These are phyloP conservation scores for Drosophila bipectinata DNA, from an alignment of 1,140 invertebrate genomes.

Conservation along the genomic window DNA sequence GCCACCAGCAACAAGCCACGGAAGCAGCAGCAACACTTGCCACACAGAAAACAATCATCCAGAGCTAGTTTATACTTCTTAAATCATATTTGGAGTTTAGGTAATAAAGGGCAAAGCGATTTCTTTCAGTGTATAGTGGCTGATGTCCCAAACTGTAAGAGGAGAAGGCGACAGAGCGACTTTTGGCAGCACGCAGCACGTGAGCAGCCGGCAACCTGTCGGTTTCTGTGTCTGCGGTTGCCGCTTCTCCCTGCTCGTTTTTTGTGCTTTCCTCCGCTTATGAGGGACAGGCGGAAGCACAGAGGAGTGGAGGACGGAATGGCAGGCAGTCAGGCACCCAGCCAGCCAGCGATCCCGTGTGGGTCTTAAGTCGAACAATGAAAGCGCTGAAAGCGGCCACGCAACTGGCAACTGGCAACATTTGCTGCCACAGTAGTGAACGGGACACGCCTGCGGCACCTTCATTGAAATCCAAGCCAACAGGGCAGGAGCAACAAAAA, in stretches of 20 bases:
- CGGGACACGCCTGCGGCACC: constrained; percentile 54
- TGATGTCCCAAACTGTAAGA: constrained; percentile 74
- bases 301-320: constrained; percentile 6
- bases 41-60: constrained; percentile 13
- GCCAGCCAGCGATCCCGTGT: constrained; percentile 41
- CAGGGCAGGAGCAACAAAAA: constrained; percentile 16
- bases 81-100: neutral
- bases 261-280: constrained; percentile 23
- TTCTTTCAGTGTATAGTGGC: constrained; percentile 36
- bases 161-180: constrained; percentile 56
- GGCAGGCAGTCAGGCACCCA: constrained; percentile 1
- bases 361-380: constrained; percentile 75
- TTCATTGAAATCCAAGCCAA: constrained; percentile 58
- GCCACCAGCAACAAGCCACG: constrained; percentile 25
- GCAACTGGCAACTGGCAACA: constrained; percentile 40
- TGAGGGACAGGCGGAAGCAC: constrained; percentile 9
- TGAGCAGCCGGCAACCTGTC: constrained; percentile 53
- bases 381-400: constrained; percentile 65
- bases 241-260: constrained; percentile 33
- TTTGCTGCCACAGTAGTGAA: constrained; percentile 10
- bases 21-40: constrained; percentile 37
- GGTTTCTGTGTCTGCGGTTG: constrained; percentile 28
- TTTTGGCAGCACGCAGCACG: constrained; percentile 78
- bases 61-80: no score
- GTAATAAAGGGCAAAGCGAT: neutral